Evolutionary conservation across 2,113 vertebrate genomes (phyloP), one percentile per base, ranked within the genome.

Genomic region (Nycticebus coucang): DNA sequence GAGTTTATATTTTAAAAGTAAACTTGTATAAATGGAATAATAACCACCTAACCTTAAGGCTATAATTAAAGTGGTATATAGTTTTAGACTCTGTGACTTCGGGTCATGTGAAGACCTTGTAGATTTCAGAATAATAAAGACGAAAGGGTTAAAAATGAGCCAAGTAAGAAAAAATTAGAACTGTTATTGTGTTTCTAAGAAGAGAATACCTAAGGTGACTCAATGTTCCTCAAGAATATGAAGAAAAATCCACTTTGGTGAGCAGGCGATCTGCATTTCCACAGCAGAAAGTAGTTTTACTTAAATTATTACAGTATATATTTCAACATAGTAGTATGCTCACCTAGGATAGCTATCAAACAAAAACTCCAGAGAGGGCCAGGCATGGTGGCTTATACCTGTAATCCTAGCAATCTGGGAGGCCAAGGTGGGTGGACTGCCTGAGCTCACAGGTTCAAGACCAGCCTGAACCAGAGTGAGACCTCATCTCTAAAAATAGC

Each of bases 211-310:
- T 82, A 19, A 19, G 35, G 28, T 86, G 92, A 91, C 69, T 88
- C 87, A 95, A 92, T 35, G 72, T 55, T 75, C 60, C 57, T 92
- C 80, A 92, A 80, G 78, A 53, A 82, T 85, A 94, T 77, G 72
- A 97, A 92, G 59, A 93, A 96, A 92, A 87, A 93, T 14, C 77
- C 72, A 93, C 69, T 95, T 93, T 33, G 72, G 69, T 92, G 60
- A 95, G 59, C 84, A 93, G 45, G 62, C 95, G 59, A 69, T 92
- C 80, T 77, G 12, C n/a, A 89, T 60, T 96, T 96, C 35, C 68
- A 97, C 11, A 86, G 74, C 57, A 96, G 72, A 95, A 83, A 83
- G 50, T 84, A 83, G 89, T 96, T 97, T 95, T 90, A 87, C n/a
- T 95, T 92, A 94, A 93, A 93, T 93, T 82, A 93, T 81, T 91